Evolutionary conservation across 2,113 vertebrate genomes (phyloP).

Genomic region (Apistogramma diplotaenia): DNA sequence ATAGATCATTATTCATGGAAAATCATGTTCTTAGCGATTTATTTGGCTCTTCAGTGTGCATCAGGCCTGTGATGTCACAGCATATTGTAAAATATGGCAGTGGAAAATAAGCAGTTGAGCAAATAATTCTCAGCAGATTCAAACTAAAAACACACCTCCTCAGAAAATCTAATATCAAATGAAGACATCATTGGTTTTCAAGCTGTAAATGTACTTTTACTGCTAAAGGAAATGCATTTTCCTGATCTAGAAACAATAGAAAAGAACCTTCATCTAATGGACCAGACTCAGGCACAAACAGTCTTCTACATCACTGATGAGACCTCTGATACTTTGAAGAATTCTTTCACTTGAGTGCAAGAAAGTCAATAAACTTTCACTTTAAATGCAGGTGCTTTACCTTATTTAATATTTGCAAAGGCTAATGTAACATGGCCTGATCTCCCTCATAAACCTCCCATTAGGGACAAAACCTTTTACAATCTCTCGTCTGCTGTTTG

Average conservation of each 20-base stretch:
- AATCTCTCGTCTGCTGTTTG: background rate
- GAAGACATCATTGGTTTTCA: accelerated
- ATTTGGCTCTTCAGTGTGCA: background rate
- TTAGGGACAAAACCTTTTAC: background rate
- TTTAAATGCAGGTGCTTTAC: background rate
- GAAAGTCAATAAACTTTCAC: background rate
- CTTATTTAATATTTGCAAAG: background rate
- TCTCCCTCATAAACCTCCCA: background rate
- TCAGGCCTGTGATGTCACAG: background rate
- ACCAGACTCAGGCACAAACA: background rate
- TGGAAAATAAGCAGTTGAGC: background rate
- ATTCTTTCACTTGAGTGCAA: background rate
- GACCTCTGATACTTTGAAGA: background rate
- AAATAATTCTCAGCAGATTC: background rate
- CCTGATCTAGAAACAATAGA: background rate
- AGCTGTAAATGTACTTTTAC: background rate
- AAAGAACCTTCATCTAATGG: background rate
- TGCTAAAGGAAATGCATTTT: too few species aligned
- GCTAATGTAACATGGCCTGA: accelerated
- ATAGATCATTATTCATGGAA: background rate
- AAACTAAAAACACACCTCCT: background rate
- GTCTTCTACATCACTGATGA: background rate
- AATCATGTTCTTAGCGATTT: background rate
- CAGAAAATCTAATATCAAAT: accelerated
- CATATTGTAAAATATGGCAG: background rate